These are phyloP conservation scores for Dinoponera quadriceps DNA, from an alignment of 1,140 invertebrate genomes.

Conservation along the genomic window DNA sequence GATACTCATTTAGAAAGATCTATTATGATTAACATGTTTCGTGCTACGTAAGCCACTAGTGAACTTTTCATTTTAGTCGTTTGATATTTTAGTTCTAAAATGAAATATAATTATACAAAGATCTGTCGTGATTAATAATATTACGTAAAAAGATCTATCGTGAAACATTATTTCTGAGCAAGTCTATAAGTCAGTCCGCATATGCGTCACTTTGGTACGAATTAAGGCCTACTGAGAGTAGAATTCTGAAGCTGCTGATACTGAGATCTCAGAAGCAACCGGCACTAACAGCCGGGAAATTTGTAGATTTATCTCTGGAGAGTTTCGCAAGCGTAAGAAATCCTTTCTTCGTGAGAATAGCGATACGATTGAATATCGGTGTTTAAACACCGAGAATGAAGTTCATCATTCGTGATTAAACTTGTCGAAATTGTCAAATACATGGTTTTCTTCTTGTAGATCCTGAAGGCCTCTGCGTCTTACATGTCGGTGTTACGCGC, in stretches of 20 bases:
- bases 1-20: too few species aligned
- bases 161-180: constrained; percentile 41
- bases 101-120: too few species aligned
- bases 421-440: background rate
- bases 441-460: constrained; percentile 16
- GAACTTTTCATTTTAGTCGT: too few species aligned
- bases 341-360: background rate
- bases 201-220: constrained; percentile 62
- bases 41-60: too few species aligned
- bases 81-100: too few species aligned
- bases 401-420: background rate
- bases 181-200: constrained; percentile 24
- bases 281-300: constrained; percentile 58
- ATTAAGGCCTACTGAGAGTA: constrained; percentile 36
- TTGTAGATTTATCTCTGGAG: constrained; percentile 57
- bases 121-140: too few species aligned
- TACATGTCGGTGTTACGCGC: constrained; percentile 36
- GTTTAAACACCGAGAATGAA: background rate
- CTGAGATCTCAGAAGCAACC: constrained; percentile 51
- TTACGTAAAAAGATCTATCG: too few species aligned
- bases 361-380: background rate
- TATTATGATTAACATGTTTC: too few species aligned
- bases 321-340: constrained; percentile 62
- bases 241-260: constrained; percentile 47
- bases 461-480: constrained; percentile 46